Evolutionary conservation across 2,888 invertebrate genomes (phyloP), one percentile per base, ranked within the genome.

Genomic region (Aphelenchoides bicaudatus): DNA sequence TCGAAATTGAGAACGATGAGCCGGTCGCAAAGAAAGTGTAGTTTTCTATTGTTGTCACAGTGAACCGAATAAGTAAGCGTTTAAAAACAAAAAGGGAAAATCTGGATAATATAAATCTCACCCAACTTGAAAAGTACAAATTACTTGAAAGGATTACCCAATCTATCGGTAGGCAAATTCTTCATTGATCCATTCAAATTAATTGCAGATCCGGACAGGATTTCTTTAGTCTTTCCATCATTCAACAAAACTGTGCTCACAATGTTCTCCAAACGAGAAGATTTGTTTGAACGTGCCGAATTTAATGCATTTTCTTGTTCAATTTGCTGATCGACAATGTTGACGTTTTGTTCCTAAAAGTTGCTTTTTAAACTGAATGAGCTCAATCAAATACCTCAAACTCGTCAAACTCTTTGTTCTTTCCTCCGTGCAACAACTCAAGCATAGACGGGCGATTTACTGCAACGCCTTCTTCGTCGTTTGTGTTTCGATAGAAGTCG

Each of bases 1-100:
- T 68, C 48, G 73, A 58, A 6, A 79, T 78, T 30, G 79, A 77
- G 19, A 79, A 76, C 23, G 87, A 87, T 37, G 82, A 89, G n/a
- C n/a, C n/a, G n/a, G n/a, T n/a, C n/a, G n/a, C n/a, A n/a, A n/a
- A n/a, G n/a, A n/a, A n/a, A n/a, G n/a, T n/a, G n/a, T n/a, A n/a
- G n/a, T n/a, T n/a, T n/a, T n/a, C n/a, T n/a, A n/a, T n/a, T n/a
- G n/a, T n/a, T n/a, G n/a, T n/a, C n/a, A n/a, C n/a, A n/a, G n/a
- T n/a, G n/a, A n/a, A n/a, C n/a, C n/a, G n/a, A n/a, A n/a, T n/a
- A n/a, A n/a, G n/a, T n/a, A n/a, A n/a, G n/a, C n/a, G n/a, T n/a
- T n/a, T n/a, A n/a, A n/a, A n/a, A n/a, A n/a, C n/a, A n/a, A n/a
- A n/a, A n/a, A n/a, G n/a, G n/a, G n/a, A n/a, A n/a, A n/a, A n/a